Percentiles rank a stretch among this genome's conserved stretches.
Conservation (phyloP, 2,797 vertebrate genomes). For the Florisuga fusca region DNA sequence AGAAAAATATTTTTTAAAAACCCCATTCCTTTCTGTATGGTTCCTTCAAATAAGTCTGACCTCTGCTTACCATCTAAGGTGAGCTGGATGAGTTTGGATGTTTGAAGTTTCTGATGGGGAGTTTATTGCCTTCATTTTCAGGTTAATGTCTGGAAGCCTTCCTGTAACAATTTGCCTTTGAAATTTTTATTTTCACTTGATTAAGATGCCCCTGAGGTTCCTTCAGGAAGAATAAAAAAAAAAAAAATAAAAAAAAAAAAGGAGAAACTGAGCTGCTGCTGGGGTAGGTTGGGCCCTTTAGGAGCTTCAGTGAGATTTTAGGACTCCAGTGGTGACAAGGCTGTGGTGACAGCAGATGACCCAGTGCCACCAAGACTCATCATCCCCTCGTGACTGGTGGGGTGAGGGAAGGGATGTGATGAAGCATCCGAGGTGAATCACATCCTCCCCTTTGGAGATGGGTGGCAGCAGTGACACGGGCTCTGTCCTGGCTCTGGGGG, state of each 20-base stretch:
- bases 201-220: not conserved
- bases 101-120: not conserved
- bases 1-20: not conserved
- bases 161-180: not conserved
- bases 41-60: not conserved
- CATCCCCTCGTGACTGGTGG: not conserved
- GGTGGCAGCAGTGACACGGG: not conserved
- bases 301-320: accelerated
- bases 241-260: too few species aligned
- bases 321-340: accelerated
- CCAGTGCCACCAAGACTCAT: not conserved
- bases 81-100: not conserved
- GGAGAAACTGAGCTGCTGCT: accelerated
- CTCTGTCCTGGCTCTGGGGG: not conserved
- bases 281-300: accelerated
- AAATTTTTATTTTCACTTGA: not conserved
- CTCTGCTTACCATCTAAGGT: not conserved
- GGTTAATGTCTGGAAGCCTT: not conserved
- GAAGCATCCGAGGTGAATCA: not conserved
- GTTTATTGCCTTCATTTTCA: not conserved
- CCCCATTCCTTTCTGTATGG: accelerated
- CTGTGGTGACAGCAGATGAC: not conserved
- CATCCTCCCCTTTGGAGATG: not conserved
- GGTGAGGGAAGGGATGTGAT: not conserved
- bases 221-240: too few species aligned